phyloP scores from a whole-genome alignment of 2,113 vertebrate genomes.

The Nothoprocta perdicaria region DNA sequence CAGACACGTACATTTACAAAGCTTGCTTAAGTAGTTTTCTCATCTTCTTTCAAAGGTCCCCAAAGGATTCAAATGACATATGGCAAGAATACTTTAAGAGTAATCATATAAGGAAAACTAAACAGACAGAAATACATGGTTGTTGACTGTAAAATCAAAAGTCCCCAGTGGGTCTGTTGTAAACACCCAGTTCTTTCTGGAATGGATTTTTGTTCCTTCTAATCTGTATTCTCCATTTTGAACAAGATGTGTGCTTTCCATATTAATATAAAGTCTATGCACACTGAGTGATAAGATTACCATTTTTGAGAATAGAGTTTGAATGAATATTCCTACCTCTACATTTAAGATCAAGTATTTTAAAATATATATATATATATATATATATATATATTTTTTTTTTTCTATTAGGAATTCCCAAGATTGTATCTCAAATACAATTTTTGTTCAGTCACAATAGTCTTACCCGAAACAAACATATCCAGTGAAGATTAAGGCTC shows the following conservation, averaged over 20 bases:
- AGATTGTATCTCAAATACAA: background rate
- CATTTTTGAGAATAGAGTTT: background rate
- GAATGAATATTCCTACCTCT: background rate
- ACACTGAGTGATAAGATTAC: background rate
- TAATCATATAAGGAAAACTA: constrained; percentile 30
- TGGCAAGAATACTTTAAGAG: constrained; percentile 44
- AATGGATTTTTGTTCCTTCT: background rate
- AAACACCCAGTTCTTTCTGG: background rate
- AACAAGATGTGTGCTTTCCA: background rate
- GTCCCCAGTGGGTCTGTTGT: background rate
- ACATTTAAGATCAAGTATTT: background rate
- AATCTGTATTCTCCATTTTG: background rate
- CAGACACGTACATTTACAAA: constrained; percentile 57
- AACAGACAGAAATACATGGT: constrained; percentile 14
- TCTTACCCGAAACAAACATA: background rate
- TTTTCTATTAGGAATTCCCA: background rate
- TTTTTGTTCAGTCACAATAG: background rate
- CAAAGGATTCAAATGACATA: constrained; percentile 35
- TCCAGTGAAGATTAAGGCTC: background rate
- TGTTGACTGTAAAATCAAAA: constrained; percentile 33
- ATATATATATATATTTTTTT: background rate
- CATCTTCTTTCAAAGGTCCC: constrained; percentile 19
- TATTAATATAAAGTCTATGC: background rate
- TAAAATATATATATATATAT: background rate
- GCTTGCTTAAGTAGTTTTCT: constrained; percentile 43